These are phyloP conservation scores for Heterocephalus glaber DNA, from an alignment of 2,113 vertebrate genomes.

Conservation along the genomic window DNA sequence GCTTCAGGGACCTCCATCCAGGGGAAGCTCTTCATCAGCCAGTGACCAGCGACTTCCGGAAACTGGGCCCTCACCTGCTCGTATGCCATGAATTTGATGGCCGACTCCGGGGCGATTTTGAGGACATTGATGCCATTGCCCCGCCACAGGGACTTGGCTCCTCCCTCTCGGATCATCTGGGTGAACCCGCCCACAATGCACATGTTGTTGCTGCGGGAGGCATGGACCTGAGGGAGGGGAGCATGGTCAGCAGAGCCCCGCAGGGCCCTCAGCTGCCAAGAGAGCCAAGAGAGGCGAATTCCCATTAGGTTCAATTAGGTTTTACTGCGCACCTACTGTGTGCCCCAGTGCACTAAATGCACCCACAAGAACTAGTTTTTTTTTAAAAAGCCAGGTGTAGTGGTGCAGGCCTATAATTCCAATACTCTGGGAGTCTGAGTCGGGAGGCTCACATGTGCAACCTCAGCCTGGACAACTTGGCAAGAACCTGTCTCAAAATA, in stretches of 20 bases:
- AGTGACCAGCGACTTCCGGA: accelerated
- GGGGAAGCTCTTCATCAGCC: not conserved
- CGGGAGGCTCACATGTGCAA: not conserved
- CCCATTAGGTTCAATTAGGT: not conserved
- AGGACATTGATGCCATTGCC: conserved; percentile 97
- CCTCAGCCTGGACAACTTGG: not conserved
- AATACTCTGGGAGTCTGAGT: not conserved
- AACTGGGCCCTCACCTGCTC: conserved; percentile 89
- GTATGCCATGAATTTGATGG: conserved; percentile 98
- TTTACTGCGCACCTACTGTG: not conserved
- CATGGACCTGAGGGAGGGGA: conserved; percentile 89
- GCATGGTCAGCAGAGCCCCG: not conserved
- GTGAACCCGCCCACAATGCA: conserved; percentile 92
- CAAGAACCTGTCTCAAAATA: not conserved
- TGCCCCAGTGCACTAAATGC: not conserved
- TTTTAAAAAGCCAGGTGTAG: not conserved
- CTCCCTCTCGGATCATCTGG: conserved; percentile 96
- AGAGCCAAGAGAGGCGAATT: not conserved
- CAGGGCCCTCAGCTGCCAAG: accelerated
- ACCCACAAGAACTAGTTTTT: not conserved
- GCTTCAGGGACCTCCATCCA: not conserved
- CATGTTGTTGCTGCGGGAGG: conserved; percentile 95
- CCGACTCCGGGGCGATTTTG: conserved; percentile 96
- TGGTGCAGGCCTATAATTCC: not conserved
- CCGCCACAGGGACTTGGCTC: conserved; percentile 92